Percentiles rank a stretch among this genome's conserved stretches.
Evolutionary conservation across 2,888 invertebrate species (phyloP).

Genomic region (Leptopilina myrica): DNA sequence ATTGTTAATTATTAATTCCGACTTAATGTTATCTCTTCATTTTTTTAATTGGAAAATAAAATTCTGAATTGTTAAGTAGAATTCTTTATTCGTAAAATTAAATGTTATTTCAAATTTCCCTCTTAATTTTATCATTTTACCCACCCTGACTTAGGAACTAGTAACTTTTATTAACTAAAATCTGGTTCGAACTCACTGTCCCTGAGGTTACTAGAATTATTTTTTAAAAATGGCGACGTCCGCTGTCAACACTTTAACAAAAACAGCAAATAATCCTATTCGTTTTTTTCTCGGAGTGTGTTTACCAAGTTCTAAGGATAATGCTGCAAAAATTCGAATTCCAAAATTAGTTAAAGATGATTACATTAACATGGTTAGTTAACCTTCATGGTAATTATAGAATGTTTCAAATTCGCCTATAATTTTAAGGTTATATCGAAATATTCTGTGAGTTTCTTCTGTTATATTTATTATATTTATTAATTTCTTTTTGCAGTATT

Average conservation of each 20-base stretch:
- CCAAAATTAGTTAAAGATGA: slow-evolving; percentile 86
- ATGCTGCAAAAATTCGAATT: slow-evolving; percentile 88
- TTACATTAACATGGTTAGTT: slow-evolving; percentile 86
- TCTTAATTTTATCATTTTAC: too few relatives aligned
- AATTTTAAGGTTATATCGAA: slow-evolving; percentile 60
- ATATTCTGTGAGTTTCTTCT: neutral
- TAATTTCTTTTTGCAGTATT: slow-evolving; percentile 81
- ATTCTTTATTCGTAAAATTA: too few relatives aligned
- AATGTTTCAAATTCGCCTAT: neutral
- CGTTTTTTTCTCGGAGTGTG: slow-evolving; percentile 84
- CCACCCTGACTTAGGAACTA: too few relatives aligned
- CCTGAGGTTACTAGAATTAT: too few relatives aligned
- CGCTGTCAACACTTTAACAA: slow-evolving; percentile 43
- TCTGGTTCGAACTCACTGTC: too few relatives aligned
- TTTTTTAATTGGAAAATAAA: too few relatives aligned
- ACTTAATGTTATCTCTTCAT: too few relatives aligned
- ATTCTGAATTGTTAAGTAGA: too few relatives aligned
- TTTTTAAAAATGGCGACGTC: slow-evolving; percentile 31
- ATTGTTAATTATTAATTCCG: too few relatives aligned
- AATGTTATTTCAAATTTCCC: too few relatives aligned
- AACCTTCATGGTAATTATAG: slow-evolving; percentile 25
- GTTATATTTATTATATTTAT: neutral
- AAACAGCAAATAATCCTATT: slow-evolving; percentile 40
- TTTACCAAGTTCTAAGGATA: slow-evolving; percentile 86
- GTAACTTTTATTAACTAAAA: too few relatives aligned